Evolutionary conservation across 2,113 vertebrate genomes (phyloP).

Genomic region (Pica pica): DNA sequence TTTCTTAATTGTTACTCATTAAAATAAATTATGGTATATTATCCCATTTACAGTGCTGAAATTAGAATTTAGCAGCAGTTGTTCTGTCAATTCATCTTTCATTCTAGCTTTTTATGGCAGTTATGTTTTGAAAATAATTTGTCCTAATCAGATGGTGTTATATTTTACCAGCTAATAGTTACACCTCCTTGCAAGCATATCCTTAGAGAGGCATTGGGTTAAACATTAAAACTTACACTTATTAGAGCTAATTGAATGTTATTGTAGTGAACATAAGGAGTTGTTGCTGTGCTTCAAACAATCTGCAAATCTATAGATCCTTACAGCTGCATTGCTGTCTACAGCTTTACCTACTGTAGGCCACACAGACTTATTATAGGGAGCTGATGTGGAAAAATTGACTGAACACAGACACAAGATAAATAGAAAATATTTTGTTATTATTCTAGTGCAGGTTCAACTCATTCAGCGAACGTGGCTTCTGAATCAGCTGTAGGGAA

Average conservation of each 20-base stretch:
- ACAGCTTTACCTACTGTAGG: not conserved
- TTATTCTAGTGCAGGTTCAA: not conserved
- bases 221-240: not conserved
- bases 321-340: not conserved
- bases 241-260: conserved; percentile 36
- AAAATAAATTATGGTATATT: conserved; percentile 74
- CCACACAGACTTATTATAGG: not conserved
- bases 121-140: conserved; percentile 60
- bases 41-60: conserved; percentile 71
- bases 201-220: conserved; percentile 11
- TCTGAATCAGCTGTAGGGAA: not conserved
- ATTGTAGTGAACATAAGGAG: not conserved
- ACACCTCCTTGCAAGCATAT: conserved; percentile 17
- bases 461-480: fast-evolving
- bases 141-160: conserved; percentile 28
- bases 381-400: not conserved
- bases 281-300: not conserved
- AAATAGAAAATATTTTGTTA: not conserved
- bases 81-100: conserved; percentile 69
- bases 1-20: conserved; percentile 78
- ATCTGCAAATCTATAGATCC: not conserved
- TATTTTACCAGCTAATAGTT: conserved; percentile 25
- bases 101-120: conserved; percentile 52
- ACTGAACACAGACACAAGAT: not conserved
- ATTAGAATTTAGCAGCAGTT: conserved; percentile 72